These are phyloP conservation scores for Microcebus griseorufus DNA, from an alignment of 2,113 vertebrate genomes.

Conservation along the genomic window DNA sequence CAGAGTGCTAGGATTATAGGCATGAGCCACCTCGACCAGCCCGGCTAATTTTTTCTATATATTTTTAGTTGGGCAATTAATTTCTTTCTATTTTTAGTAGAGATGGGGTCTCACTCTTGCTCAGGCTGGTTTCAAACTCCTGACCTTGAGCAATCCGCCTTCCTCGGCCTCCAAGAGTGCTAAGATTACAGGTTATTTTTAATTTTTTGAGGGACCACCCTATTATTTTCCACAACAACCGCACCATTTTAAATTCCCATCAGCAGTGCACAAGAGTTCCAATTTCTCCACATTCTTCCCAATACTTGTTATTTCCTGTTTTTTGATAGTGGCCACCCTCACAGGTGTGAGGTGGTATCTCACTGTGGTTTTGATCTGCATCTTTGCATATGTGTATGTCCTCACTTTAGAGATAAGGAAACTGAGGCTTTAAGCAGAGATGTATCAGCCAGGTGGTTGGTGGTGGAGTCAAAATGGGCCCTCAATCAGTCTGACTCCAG, in stretches of 20 bases:
- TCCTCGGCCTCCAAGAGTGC: too few species aligned
- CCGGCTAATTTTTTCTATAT: too few species aligned
- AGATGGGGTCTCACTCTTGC: too few species aligned
- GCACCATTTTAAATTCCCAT: background rate
- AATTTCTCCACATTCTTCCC: background rate
- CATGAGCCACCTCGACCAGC: too few species aligned
- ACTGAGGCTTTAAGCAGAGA: background rate
- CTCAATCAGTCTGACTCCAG: background rate
- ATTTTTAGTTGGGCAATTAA: too few species aligned
- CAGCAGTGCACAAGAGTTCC: background rate
- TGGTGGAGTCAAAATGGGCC: background rate
- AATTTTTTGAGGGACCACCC: background rate
- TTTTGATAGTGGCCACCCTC: background rate
- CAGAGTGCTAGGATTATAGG: too few species aligned
- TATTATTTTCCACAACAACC: background rate
- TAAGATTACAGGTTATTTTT: background rate
- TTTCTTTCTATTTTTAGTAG: too few species aligned
- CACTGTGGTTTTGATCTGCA: background rate
- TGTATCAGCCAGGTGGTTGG: background rate
- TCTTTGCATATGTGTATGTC: background rate
- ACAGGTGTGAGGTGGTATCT: background rate
- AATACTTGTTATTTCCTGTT: background rate
- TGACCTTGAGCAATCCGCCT: too few species aligned
- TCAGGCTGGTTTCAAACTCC: too few species aligned
- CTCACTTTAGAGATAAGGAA: background rate